A percentile compares a stretch with the other conserved stretches of the same genome.
Conservation (phyloP, 2,888 invertebrate genomes). For the Sarcophaga variegata region DNA sequence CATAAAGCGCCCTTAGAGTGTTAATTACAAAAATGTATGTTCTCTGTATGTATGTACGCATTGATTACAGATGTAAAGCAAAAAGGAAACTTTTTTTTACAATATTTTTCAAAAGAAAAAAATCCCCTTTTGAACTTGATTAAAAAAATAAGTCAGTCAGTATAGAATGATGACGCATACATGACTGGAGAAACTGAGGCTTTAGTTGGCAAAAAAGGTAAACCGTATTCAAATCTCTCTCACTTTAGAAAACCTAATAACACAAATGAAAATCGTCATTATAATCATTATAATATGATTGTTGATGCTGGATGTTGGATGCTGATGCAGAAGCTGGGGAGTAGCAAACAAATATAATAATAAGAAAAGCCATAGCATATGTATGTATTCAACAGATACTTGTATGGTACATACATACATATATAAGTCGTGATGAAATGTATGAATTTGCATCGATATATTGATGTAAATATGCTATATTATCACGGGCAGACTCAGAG, state of each 20-base stretch:
- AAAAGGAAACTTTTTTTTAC: constrained; percentile 1
- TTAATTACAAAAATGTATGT: constrained; percentile 7
- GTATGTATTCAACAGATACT: not conserved
- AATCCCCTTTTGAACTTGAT: constrained; percentile 38
- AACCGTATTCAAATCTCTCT: not conserved
- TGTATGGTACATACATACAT: not conserved
- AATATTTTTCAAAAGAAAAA: not conserved
- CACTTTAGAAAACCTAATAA: constrained; percentile 31
- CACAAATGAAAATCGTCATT: constrained; percentile 12
- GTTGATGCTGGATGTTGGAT: not conserved
- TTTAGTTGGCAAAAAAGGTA: not conserved
- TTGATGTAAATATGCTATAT: constrained; percentile 13
- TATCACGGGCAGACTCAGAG: not conserved
- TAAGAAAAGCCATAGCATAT: constrained; percentile 18
- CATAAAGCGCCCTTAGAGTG: not conserved
- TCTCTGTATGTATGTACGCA: not conserved
- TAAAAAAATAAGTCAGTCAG: not conserved
- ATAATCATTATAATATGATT: constrained; percentile 38
- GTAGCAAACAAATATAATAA: not conserved
- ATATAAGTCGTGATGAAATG: not conserved
- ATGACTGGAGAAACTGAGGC: not conserved
- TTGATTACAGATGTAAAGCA: constrained; percentile 22
- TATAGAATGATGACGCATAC: constrained; percentile 34
- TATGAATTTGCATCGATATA: constrained; percentile 6
- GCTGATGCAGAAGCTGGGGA: not conserved